Conservation (phyloP, 2,113 vertebrate species). For the Pandion haliaetus region DNA sequence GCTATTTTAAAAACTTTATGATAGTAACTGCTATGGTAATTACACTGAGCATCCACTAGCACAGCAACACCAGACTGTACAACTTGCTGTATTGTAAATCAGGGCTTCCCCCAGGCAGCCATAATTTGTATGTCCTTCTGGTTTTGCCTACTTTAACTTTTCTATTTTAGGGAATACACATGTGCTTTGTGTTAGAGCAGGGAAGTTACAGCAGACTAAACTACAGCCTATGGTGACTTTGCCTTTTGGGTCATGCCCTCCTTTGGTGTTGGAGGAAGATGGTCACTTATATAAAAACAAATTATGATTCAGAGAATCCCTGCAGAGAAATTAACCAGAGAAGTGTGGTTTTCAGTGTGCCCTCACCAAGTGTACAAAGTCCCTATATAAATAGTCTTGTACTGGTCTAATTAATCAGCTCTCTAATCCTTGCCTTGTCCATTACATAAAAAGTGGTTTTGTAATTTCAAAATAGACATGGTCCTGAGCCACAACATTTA, state of each 20-base stretch:
- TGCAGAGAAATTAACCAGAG: constrained; percentile 2
- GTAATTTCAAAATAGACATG: constrained; percentile 35
- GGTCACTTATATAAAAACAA: constrained; percentile 38
- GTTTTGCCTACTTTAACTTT: constrained; percentile 38
- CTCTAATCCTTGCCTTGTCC: constrained; percentile 3
- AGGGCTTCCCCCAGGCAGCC: constrained; percentile 10
- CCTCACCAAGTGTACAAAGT: neutral
- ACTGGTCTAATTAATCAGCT: constrained; percentile 1
- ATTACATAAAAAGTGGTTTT: constrained; percentile 23
- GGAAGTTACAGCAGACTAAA: constrained; percentile 25
- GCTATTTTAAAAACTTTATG: neutral
- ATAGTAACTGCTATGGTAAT: neutral
- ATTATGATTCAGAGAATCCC: constrained; percentile 49
- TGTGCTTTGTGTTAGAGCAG: constrained; percentile 51
- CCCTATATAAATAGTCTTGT: constrained; percentile 5
- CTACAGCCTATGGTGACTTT: neutral
- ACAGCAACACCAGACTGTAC: neutral
- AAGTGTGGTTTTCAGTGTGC: constrained; percentile 10
- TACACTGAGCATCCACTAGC: neutral
- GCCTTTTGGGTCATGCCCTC: neutral
- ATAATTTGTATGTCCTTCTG: constrained; percentile 19
- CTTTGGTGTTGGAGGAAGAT: constrained; percentile 33
- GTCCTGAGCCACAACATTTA: constrained; percentile 11
- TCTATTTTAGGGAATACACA: constrained; percentile 52
- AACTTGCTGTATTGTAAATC: neutral